Percentiles rank a stretch among this genome's conserved stretches.
Conservation (phyloP, 2,888 invertebrate genomes). For the Apantesis nais region DNA sequence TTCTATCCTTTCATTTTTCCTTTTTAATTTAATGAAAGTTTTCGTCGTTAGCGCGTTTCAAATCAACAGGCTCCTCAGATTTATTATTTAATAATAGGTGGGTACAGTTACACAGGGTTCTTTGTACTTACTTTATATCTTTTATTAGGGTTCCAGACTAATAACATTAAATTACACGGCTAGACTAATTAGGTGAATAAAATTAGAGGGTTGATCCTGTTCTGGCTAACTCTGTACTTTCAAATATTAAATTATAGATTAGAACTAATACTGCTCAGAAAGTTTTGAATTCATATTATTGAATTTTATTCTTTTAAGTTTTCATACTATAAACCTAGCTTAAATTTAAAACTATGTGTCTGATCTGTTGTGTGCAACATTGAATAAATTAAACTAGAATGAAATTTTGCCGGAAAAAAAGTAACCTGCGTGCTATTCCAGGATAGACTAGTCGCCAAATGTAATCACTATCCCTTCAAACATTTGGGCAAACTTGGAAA, state of each 20-base stretch:
- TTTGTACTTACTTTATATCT: background rate
- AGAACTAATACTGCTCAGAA: background rate
- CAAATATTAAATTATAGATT: constrained; percentile 14
- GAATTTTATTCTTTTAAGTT: background rate
- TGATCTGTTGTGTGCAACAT: no score
- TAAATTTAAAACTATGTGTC: background rate
- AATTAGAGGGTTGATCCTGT: constrained; percentile 4
- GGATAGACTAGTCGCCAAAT: no score
- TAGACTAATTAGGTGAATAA: constrained; percentile 9
- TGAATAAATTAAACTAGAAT: no score
- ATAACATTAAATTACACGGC: constrained; percentile 22
- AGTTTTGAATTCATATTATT: background rate
- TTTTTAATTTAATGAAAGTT: background rate
- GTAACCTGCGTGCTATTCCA: no score
- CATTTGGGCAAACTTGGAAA: no score
- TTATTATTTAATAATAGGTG: background rate
- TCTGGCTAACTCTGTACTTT: constrained; percentile 18
- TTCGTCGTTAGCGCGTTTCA: background rate
- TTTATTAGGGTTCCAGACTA: constrained; percentile 5
- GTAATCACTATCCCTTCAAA: no score
- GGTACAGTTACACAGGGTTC: background rate
- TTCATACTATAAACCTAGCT: background rate
- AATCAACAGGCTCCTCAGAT: background rate
- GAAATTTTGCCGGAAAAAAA: no score
- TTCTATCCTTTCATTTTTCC: background rate